phyloP scores from a whole-genome alignment of 2,113 vertebrate species.

The Sander lucioperca region DNA sequence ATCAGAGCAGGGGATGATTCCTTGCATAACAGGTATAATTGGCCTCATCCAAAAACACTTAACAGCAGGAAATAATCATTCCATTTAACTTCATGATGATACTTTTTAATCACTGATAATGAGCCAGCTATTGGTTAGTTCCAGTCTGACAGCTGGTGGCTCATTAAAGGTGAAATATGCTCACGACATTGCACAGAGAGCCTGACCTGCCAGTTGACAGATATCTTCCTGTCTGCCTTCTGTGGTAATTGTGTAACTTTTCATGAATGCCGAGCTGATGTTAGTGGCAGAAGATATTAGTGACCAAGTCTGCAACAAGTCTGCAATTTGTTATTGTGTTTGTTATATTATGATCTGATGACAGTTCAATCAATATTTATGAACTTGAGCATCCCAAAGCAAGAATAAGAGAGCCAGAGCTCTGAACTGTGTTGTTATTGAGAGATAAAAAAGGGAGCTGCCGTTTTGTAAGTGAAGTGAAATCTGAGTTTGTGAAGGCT shows the following conservation, averaged over 20 bases:
- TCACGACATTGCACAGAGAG: slow-evolving; percentile 13
- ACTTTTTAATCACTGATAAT: slow-evolving; percentile 70
- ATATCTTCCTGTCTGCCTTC: slow-evolving; percentile 47
- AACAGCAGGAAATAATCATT: slow-evolving; percentile 65
- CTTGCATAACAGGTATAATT: slow-evolving; percentile 62
- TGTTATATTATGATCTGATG: slow-evolving; percentile 40
- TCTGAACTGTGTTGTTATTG: slow-evolving; percentile 38
- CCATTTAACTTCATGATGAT: slow-evolving; percentile 52
- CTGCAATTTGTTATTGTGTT: slow-evolving; percentile 54
- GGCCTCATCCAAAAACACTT: slow-evolving; percentile 61
- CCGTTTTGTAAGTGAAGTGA: slow-evolving; percentile 13
- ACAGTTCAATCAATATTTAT: slow-evolving; percentile 60
- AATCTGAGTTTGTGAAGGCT: slow-evolving; percentile 35
- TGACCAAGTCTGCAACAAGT: slow-evolving; percentile 17
- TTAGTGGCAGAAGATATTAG: slow-evolving; percentile 22
- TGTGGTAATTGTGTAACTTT: slow-evolving; percentile 49
- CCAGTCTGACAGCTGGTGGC: slow-evolving; percentile 55
- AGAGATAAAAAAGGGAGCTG: slow-evolving; percentile 3
- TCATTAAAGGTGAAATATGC: slow-evolving; percentile 66
- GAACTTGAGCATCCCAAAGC: slow-evolving; percentile 38
- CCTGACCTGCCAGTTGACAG: slow-evolving; percentile 44
- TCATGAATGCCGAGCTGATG: slow-evolving; percentile 21
- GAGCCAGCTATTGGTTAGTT: slow-evolving; percentile 58
- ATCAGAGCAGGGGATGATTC: slow-evolving; percentile 26
- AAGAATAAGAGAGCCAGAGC: slow-evolving; percentile 19